phyloP scores from a whole-genome alignment of 2,888 invertebrate species.

The Macrophya annulata region DNA sequence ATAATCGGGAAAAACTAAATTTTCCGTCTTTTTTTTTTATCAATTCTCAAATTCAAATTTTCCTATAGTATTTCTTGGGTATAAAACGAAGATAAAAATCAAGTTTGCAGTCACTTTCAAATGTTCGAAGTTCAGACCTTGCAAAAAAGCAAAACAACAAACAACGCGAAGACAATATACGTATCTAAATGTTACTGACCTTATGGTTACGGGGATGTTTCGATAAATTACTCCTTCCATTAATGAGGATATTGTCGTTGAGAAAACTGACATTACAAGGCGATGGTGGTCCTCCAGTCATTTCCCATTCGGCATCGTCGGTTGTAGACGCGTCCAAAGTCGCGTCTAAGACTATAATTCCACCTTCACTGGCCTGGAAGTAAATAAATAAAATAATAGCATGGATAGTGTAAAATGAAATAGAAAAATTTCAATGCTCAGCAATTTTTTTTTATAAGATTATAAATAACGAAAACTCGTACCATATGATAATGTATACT shows the following conservation, averaged over 20 bases:
- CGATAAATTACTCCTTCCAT: conserved; percentile 92
- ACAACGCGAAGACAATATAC: background rate
- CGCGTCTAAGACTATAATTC: conserved; percentile 84
- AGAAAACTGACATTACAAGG: conserved; percentile 92
- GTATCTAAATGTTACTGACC: conserved; percentile 78
- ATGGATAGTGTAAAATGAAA: too few relatives aligned
- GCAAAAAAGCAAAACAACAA: background rate
- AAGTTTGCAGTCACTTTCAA: too few relatives aligned
- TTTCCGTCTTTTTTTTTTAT: too few relatives aligned
- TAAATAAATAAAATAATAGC: conserved; percentile 57
- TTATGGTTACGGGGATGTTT: conserved; percentile 83
- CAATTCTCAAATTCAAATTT: too few relatives aligned
- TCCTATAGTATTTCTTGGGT: too few relatives aligned
- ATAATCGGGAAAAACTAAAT: too few relatives aligned
- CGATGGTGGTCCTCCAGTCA: conserved; percentile 86
- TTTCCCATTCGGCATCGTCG: conserved; percentile 82
- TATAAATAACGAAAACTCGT: too few relatives aligned
- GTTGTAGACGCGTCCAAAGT: conserved; percentile 84
- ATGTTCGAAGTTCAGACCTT: too few relatives aligned
- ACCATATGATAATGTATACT: background rate
- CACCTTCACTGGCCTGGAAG: conserved; percentile 84
- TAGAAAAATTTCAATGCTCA: too few relatives aligned
- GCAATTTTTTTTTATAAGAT: too few relatives aligned
- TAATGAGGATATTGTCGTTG: conserved; percentile 95
- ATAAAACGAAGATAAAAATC: too few relatives aligned